Conservation (phyloP, 2,888 invertebrate genomes). For the Catotricha subobsoleta region DNA sequence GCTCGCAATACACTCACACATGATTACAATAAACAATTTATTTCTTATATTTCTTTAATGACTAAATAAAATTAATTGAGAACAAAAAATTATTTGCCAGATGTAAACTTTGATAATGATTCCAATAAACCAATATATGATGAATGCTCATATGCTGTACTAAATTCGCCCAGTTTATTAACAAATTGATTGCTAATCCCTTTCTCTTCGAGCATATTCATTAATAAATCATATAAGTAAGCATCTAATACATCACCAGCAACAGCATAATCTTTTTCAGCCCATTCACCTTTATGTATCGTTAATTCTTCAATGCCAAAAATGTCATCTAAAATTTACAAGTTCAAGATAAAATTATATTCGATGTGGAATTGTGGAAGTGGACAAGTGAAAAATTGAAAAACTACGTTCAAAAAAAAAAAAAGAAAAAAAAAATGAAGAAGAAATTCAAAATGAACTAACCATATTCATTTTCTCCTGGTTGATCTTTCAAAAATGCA, state of each 20-base stretch:
- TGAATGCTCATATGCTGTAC: conserved; percentile 83
- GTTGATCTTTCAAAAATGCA: conserved; percentile 49
- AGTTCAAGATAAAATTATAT: not conserved
- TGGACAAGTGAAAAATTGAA: not conserved
- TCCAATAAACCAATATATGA: conserved; percentile 80
- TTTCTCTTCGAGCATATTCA: conserved; percentile 91
- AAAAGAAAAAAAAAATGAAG: not conserved
- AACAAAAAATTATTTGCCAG: no score
- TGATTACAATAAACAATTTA: no score
- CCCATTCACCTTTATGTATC: conserved; percentile 72
- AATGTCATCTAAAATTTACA: conserved; percentile 46
- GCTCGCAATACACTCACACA: no score
- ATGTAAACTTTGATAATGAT: no score
- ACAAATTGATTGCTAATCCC: conserved; percentile 87
- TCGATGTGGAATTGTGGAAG: not conserved
- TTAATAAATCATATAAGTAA: conserved; percentile 80
- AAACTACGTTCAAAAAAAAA: not conserved
- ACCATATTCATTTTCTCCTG: conserved; percentile 56
- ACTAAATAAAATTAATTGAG: no score
- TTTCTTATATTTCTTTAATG: no score
- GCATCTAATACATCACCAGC: conserved; percentile 91
- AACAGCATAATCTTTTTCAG: conserved; percentile 73
- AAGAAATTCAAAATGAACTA: conserved; percentile 19
- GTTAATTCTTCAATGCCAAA: conserved; percentile 90
- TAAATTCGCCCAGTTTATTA: conserved; percentile 69